phyloP scores from a whole-genome alignment of 2,797 vertebrate species.

The Rhynchotus rufescens region DNA sequence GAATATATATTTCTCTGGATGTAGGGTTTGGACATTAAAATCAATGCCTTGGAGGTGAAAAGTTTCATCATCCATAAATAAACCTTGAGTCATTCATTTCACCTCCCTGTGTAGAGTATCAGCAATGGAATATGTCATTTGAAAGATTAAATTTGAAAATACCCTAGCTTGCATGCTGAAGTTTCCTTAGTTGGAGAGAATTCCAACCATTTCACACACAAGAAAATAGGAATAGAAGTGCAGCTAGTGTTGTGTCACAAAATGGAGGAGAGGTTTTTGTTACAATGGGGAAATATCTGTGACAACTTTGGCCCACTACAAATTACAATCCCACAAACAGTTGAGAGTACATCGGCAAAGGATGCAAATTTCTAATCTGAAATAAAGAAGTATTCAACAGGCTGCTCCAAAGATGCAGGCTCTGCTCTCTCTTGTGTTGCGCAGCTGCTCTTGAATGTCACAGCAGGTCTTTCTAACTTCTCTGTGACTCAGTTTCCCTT shows the following conservation, averaged over 20 bases:
- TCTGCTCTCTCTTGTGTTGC: background rate
- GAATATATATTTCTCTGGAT: conserved; percentile 11
- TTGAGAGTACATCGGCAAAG: background rate
- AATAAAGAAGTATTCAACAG: background rate
- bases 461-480: background rate
- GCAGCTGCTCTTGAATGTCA: background rate
- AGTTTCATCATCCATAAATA: background rate
- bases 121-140: background rate
- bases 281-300: background rate
- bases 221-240: background rate
- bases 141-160: conserved; percentile 1
- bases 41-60: conserved; percentile 41
- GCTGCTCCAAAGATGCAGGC: background rate
- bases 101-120: background rate
- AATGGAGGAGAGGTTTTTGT: background rate
- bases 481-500: background rate
- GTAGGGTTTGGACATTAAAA: conserved; percentile 15
- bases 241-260: background rate
- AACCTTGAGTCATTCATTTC: conserved; percentile 18
- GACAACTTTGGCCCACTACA: background rate
- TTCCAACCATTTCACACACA: background rate
- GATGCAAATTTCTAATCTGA: background rate
- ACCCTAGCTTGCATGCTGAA: background rate
- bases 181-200: background rate
- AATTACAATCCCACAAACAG: background rate